Evolutionary conservation across 2,888 invertebrate species (phyloP), one percentile per base, ranked within the genome.

Genomic region (Microchrysa polita): DNA sequence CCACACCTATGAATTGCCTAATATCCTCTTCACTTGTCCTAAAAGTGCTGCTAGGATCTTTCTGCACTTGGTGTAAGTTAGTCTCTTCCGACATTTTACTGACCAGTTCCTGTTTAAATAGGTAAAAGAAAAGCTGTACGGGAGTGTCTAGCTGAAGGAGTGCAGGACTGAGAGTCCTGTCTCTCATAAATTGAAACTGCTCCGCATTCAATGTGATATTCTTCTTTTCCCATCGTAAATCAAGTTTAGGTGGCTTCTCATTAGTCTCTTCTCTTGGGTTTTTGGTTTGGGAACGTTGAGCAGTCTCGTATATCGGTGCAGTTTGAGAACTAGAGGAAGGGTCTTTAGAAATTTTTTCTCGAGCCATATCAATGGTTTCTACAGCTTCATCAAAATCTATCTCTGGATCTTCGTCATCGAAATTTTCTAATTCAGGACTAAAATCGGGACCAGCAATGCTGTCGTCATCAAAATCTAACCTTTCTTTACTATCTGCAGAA

Each of bases 1-100:
- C n/a, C n/a, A n/a, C n/a, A n/a, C n/a, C n/a, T n/a, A n/a, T n/a
- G n/a, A n/a, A n/a, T n/a, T n/a, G n/a, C n/a, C n/a, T n/a, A n/a
- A n/a, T n/a, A n/a, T n/a, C n/a, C n/a, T n/a, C n/a, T n/a, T n/a
- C n/a, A n/a, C n/a, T n/a, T n/a, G n/a, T n/a, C n/a, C 74, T 44
- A 74, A 73, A 72, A 63, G 74, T 23, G 23, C 27, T 67, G 72
- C 74, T 75, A 14, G 74, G 63, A 74, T 75, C 72, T 72, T 69
- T 76, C n/a, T n/a, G n/a, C n/a, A n/a, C n/a, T n/a, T n/a, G n/a
- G n/a, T n/a, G n/a, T n/a, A n/a, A n/a, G n/a, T 42, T 75, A 44
- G 65, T 72, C 59, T 76, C 63, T 57, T 67, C 67, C 16, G 59
- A 23, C 59, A 72, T 55, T 42, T 71, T 74, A 40, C 52, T 69